These are phyloP conservation scores for Ceratina japonica DNA, from an alignment of 1,140 invertebrate species.

Conservation along the genomic window DNA sequence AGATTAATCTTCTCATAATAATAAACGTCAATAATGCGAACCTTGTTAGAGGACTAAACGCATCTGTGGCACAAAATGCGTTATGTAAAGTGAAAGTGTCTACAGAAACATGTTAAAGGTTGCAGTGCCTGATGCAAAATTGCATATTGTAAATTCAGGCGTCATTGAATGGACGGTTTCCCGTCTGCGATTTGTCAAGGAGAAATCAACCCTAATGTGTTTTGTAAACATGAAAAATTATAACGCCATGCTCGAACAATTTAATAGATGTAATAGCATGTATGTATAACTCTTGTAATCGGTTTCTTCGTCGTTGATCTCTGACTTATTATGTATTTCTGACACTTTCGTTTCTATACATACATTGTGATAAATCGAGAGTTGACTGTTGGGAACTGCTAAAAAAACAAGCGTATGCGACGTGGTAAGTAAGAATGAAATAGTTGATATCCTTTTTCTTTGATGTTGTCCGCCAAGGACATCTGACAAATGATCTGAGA, in stretches of 20 bases:
- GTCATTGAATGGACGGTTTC: constrained; percentile 24
- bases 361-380: background rate
- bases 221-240: background rate
- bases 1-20: constrained; percentile 19
- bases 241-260: background rate
- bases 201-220: background rate
- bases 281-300: background rate
- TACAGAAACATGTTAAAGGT: constrained; percentile 40
- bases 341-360: background rate
- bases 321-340: background rate
- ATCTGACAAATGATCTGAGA: constrained; percentile 31
- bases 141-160: constrained; percentile 38
- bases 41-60: constrained; percentile 8
- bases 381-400: background rate
- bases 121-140: constrained; percentile 34
- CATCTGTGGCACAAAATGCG: constrained; percentile 19
- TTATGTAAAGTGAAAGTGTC: constrained; percentile 63
- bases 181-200: background rate
- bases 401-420: background rate
- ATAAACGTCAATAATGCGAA: constrained; percentile 5
- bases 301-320: background rate
- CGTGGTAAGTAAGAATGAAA: constrained; percentile 17
- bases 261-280: background rate
- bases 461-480: constrained; percentile 32
- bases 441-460: constrained; percentile 37